Conservation (phyloP, 2,888 invertebrate genomes). For the Parthenolecanium corni region DNA sequence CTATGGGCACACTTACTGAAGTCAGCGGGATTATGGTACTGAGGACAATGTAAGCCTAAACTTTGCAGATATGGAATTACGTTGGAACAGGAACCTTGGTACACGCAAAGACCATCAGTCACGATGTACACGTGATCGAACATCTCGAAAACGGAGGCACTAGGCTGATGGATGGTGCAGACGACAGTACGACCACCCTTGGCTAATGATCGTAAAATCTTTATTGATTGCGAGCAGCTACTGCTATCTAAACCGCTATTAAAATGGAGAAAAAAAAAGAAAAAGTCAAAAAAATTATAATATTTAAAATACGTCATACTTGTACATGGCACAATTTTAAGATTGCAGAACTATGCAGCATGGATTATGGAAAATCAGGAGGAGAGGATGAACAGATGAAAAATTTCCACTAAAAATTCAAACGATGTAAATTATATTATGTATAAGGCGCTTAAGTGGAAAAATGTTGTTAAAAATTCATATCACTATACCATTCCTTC, state of each 20-base stretch:
- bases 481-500: no score
- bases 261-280: slow-evolving; percentile 1
- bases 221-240: slow-evolving; percentile 45
- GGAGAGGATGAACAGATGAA: no score
- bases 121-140: slow-evolving; percentile 48
- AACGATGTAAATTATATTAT: no score
- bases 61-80: slow-evolving; percentile 45
- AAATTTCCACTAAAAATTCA: no score
- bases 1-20: slow-evolving; percentile 42
- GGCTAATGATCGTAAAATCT: slow-evolving; percentile 43
- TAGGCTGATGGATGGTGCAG: slow-evolving; percentile 51
- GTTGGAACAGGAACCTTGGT: slow-evolving; percentile 43
- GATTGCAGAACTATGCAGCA: no score
- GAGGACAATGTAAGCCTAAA: slow-evolving; percentile 45
- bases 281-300: neutral
- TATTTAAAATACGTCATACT: no score
- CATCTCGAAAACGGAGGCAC: slow-evolving; percentile 47
- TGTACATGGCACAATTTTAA: no score
- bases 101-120: slow-evolving; percentile 47
- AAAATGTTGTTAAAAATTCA: no score
- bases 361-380: no score
- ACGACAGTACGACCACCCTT: slow-evolving; percentile 45
- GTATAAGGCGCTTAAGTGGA: no score
- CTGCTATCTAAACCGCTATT: slow-evolving; percentile 49
- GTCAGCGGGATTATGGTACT: slow-evolving; percentile 52